Evolutionary conservation across 2,888 invertebrate species (phyloP), one percentile per base, ranked within the genome.

Genomic region (Lottia gigantea): DNA sequence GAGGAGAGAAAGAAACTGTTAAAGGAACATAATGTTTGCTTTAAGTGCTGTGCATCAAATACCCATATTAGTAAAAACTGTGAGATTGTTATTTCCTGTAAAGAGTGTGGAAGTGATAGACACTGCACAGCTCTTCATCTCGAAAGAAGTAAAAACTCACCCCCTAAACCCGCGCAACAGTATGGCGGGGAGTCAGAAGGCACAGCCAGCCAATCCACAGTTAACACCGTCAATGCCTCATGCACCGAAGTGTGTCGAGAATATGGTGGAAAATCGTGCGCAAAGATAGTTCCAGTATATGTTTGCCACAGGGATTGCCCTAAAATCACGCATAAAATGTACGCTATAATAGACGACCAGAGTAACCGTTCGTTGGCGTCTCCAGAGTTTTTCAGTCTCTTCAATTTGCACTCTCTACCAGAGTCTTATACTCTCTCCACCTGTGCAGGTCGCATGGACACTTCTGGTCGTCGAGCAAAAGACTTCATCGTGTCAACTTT

Each of bases 311-410:
- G 31, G 14, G 69, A 25, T 3, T 16, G 31, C 7, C 74, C 69
- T 14, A 55, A 68, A 15, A 25, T 71, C 2, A 14, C 11, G 15
- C 40, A 61, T 1, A 68, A 25, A 26, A 40, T 26, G 8, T 73
- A 73, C 62, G 71, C 73, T 25, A 64, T 75, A 19, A 14, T 75
- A 4, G 71, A 75, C 63, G 69, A 75, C 4, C 74, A 75, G 25
- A 75, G 71, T 55, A 73, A 75, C 61, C 64, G 69, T 1, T 67
- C 74, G 2, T 40, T 74, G 12, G 74, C 67, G 0, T 62, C 23
- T 15, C 16, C 73, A 62, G 70, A 73, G 14, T 66, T 75, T 0
- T 75, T 74, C 46, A 46, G 66, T 31, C 46, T 19, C 6, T 72
- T 76, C 11, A 46, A 65, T 45, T 55, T 62, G 8, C 16, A 68